Base-by-base conservation (phyloP, 2,797 vertebrate species). In the Sebastes aleutianus region DNA sequence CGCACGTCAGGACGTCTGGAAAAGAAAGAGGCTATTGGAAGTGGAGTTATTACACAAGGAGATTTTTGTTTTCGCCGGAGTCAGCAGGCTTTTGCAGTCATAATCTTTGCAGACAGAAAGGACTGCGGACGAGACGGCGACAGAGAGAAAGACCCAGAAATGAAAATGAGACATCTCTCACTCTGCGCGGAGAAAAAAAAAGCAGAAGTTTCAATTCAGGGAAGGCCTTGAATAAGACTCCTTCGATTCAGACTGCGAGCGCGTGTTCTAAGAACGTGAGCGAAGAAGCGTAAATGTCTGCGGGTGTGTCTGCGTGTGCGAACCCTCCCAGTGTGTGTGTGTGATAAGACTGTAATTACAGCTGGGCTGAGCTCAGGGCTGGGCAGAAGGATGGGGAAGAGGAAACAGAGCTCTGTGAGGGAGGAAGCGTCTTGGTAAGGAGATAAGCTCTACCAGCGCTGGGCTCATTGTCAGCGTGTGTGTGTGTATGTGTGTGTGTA, bases 341-440 rank as follows among this genome's bases (percentile, higher is more conserved):
- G 90, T 85, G 94, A 95, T 94, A 94, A 95, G 94, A 90, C 89
- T 88, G 93, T 95, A 95, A 95, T 95, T 95, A 95, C 91, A 92
- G 94, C 91, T 88, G 85, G 92, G 92, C 89, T 90, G 91, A 91
- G 92, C 92, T 93, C 88, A 86, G 90, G 91, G 91, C 92, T 88
- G 93, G 93, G 93, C 89, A 93, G 91, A 91, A 87, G 90, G 90
- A 93, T 91, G 91, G 91, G 90, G 91, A 91, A 93, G 93, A 91
- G 89, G 92, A 93, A 94, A 93, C 92, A 92, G 93, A 93, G 88
- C 92, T 90, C 91, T 88, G 91, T 81, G 85, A 94, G 88, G 90
- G 91, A 93, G 94, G 94, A 94, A 95, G 93, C 88, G 74, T 91
- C 93, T 95, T 93, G 91, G 91, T 93, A 92, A 93, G 91, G 90